Evolutionary conservation across 2,888 invertebrate genomes (phyloP).

Genomic region (Agrotis segetum): DNA sequence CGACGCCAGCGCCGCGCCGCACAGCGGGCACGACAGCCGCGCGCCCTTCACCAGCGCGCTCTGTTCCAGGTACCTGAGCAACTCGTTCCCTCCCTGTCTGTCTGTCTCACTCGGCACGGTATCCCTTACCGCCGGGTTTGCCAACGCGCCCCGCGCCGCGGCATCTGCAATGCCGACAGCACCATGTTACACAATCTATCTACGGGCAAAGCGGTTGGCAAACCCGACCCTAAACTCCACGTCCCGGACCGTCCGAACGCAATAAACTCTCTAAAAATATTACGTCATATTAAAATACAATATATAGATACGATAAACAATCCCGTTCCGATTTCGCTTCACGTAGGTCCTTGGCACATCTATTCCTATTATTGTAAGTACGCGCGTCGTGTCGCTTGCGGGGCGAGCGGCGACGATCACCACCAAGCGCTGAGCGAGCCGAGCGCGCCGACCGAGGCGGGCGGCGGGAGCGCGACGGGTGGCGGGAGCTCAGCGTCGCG

Average conservation of each 20-base stretch:
- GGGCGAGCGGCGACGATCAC: slow-evolving; percentile 59
- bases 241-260: slow-evolving; percentile 67
- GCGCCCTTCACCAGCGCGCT: slow-evolving; percentile 59
- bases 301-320: slow-evolving; percentile 68
- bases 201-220: slow-evolving; percentile 76
- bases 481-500: slow-evolving; percentile 79
- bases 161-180: slow-evolving; percentile 92
- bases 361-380: slow-evolving; percentile 56
- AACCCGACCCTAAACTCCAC: slow-evolving; percentile 75
- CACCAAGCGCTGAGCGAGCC: slow-evolving; percentile 67
- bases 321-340: slow-evolving; percentile 64
- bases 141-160: slow-evolving; percentile 76
- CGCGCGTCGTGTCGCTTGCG: slow-evolving; percentile 40
- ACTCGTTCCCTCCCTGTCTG: slow-evolving; percentile 55
- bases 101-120: slow-evolving; percentile 72
- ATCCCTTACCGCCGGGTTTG: slow-evolving; percentile 73
- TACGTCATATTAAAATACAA: slow-evolving; percentile 66
- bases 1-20: slow-evolving; percentile 92
- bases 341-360: slow-evolving; percentile 73
- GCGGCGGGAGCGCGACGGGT: slow-evolving; percentile 70
- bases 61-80: slow-evolving; percentile 70
- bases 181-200: slow-evolving; percentile 76
- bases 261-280: slow-evolving; percentile 85
- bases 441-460: slow-evolving; percentile 64
- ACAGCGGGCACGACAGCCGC: slow-evolving; percentile 93